Evolutionary conservation across 2,113 vertebrate species (phyloP).

Genomic region (Seriola aureovittata): DNA sequence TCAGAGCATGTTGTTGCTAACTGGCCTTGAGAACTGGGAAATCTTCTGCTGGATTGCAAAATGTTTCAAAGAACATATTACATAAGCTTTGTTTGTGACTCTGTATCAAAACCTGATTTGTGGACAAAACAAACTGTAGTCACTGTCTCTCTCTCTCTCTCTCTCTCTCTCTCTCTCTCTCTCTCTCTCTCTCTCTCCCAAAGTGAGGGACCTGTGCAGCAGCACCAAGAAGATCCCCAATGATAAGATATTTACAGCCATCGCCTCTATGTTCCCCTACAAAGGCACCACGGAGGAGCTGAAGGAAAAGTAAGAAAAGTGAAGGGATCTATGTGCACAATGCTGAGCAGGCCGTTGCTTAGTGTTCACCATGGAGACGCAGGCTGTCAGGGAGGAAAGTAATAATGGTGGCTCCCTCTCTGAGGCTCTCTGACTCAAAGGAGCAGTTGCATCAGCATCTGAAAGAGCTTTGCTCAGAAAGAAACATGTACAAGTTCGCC

Average conservation of each 20-base stretch:
- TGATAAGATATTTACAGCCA: conserved; percentile 97
- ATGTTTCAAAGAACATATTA: conserved; percentile 42
- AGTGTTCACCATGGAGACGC: conserved; percentile 77
- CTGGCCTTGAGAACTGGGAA: conserved; percentile 26
- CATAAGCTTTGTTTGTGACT: conserved; percentile 46
- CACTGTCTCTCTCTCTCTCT: conserved; percentile 19
- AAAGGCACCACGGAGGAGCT: conserved; percentile 96
- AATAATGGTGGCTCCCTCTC: conserved; percentile 72
- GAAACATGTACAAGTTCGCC: conserved; percentile 15
- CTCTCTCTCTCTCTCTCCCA: conserved; percentile 49
- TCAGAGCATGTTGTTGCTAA: conserved; percentile 2
- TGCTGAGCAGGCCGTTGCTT: conserved; percentile 69
- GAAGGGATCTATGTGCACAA: conserved; percentile 41
- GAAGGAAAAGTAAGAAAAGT: conserved; percentile 93
- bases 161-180: conserved; percentile 36
- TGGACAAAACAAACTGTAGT: conserved; percentile 19
- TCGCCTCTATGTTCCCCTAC: conserved; percentile 98
- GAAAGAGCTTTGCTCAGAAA: conserved; percentile 56
- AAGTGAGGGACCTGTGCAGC: conserved; percentile 88
- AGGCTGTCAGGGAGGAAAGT: conserved; percentile 61
- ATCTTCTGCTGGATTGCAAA: conserved; percentile 3
- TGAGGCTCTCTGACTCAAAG: conserved; percentile 55
- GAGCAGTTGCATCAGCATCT: conserved; percentile 60
- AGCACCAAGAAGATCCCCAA: conserved; percentile 91
- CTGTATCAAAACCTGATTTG: conserved; percentile 39